Base-by-base conservation (phyloP, 1,140 invertebrate genomes). In the Ips typographus region DNA sequence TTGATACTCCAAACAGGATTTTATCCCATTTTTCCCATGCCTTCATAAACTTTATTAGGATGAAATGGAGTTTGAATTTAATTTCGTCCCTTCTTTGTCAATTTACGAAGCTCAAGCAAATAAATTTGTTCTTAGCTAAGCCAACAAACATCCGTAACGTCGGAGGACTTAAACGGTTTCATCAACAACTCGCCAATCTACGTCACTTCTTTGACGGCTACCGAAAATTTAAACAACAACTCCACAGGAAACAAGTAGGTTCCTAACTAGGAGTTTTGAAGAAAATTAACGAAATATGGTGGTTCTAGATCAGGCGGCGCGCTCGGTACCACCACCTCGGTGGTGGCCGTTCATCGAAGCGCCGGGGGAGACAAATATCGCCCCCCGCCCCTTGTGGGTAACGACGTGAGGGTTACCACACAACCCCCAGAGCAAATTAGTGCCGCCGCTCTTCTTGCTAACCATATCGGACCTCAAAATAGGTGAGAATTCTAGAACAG, bases 161-260 rank as follows among this genome's bases (percentile, higher is more conserved):
- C 85, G 70, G 86, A 88, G 78, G 89, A 91, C 70, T 80, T 89
- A 68, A 90, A 90, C 83, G 88, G 88, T 36, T 88, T 90, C 78
- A 88, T 90, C 71, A 88, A 88, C 72, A 88, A 85, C 78, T 88
- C 88, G 42, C 88, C 90, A 38, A 91, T 93, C 67, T 93, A 92
- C 83, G 90, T 92, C 65, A 92, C 90, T 59, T 91, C 89, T 62
- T 87, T 89, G 69, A 86, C 85, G 75, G 86, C 87, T 74, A 87
- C 86, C 75, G 86, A 87, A 73, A 78, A 81, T 83, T 65, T 81
- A 79, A 76, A 82, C 80, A 74, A 83, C 81, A 81, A 80, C 69
- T 79, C 73, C 74, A 76, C 73, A 73, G 75, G 67, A 79, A 76
- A 69, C 74, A 78, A 68, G 66, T 73, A 60, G 61, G 72, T 4